Base-by-base conservation (phyloP, 1,140 invertebrate genomes). In the Megalopta genalis region DNA sequence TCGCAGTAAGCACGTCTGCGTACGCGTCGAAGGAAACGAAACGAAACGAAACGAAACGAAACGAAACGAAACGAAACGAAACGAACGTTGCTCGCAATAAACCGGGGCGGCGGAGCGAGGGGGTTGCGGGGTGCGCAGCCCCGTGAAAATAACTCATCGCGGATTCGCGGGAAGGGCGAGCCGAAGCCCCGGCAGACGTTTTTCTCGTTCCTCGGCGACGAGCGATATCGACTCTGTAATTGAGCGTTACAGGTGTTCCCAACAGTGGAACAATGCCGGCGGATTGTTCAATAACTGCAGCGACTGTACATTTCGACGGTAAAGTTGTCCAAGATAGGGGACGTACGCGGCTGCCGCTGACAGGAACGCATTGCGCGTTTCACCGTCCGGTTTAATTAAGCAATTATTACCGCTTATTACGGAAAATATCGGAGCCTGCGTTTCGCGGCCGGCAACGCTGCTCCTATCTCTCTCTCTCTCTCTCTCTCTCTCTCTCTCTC, bases 251-350 rank as follows among this genome's bases (percentile, higher is more conserved):
- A 90, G 86, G 87, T 90, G 88, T 84, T 90, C 72, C 82, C 77
- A 88, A 73, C 87, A 71, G 71, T 85, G 82, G 82, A 84, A 82
- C 75, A 77, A 75, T 75, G 69, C 79, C 59, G 66, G 83, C 73
- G 71, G 86, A 90, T 88, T 87, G 88, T 90, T 89, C 86, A 89
- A 88, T 90, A 90, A 90, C 86, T 86, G 84, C 83, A 90, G 87
- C 84, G 85, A 90, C 90, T 90, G 87, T 88, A 86, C 87, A 82
- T 86, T 87, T 84, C 81, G 82, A 88, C 83, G 77, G 84, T 83
- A 88, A 89, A 87, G 82, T 89, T 87, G 77, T 87, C 83, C 82
- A 77, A 84, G 84, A 84, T 83, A 88, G 79, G 88, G 79, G 84
- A 87, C 60, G 67, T 78, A 84, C 87, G 77, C 89, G 87, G 88